Conservation (phyloP, 1,140 invertebrate species). For the Drosophila persimilis region DNA sequence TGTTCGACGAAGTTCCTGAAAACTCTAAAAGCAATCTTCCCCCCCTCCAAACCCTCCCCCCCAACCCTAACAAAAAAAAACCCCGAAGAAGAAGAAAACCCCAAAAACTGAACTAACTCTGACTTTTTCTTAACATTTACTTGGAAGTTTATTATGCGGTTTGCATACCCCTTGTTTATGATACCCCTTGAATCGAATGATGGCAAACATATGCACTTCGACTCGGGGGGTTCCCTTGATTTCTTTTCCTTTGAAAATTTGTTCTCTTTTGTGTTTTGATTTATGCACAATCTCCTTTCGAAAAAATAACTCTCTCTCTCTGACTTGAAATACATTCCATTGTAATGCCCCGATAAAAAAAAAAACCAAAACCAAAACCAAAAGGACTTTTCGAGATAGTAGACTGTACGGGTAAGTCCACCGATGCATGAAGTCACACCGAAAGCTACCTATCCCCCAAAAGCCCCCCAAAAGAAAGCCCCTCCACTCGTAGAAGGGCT, state of each 20-base stretch:
- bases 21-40: constrained; percentile 21
- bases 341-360: constrained; percentile 44
- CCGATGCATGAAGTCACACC: constrained; percentile 70
- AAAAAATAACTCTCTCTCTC: constrained; percentile 33
- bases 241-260: constrained; percentile 33
- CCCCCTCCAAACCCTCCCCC: constrained; percentile 6
- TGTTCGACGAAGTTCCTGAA: constrained; percentile 49
- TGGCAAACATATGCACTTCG: neutral
- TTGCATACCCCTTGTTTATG: constrained; percentile 40
- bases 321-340: constrained; percentile 52
- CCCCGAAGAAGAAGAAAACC: neutral
- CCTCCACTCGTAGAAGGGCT: constrained; percentile 1
- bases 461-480: constrained; percentile 27
- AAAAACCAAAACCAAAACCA: constrained; percentile 3
- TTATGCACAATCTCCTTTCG: constrained; percentile 29
- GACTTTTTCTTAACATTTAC: constrained; percentile 40
- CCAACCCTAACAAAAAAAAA: constrained; percentile 13
- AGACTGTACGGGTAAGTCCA: constrained; percentile 89
- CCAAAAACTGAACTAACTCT: constrained; percentile 10
- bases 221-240: constrained; percentile 3
- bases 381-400: constrained; percentile 88
- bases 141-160: constrained; percentile 79
- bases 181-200: constrained; percentile 14
- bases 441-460: constrained; percentile 40
- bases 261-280: constrained; percentile 16